Base-by-base conservation (phyloP, 2,113 vertebrate species). In the Noctilio leporinus region DNA sequence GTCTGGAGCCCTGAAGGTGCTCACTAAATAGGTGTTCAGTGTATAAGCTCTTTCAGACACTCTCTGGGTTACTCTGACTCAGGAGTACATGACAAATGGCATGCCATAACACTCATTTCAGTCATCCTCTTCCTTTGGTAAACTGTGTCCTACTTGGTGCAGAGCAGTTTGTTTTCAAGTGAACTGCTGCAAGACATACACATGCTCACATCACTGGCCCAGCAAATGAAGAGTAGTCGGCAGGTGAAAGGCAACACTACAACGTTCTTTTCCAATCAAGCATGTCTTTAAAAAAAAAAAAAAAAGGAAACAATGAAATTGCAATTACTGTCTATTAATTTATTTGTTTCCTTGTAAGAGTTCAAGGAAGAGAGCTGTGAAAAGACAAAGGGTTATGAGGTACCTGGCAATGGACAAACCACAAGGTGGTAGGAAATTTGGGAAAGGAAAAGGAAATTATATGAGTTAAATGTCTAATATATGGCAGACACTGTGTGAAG, bases 131-230 rank as follows among this genome's bases (percentile, higher is more conserved):
- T 95, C 89, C 77, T 94, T 93, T 65, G 72, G 89, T 78, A 85
- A 82, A 75, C 67, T 30, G 24, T 43, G 57, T 86, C 78, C 93
- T 7, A 28, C 89, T 92, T 93, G 87, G 38, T 90, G 97, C 97
- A 97, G 96, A 97, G 96, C 94, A 97, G 91, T 97, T 98, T 97
- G 93, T 96, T 98, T 97, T 97, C 97, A 96, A 83, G 83, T 77
- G 93, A 97, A 96, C 97, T 96, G 95, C 96, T 97, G 72, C 77
- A 93, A 90, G 95, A 97, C 83, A 93, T 96, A 96, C 97, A 97
- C 77, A 75, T 89, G 89, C 96, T 97, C 88, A 14, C 95, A 82
- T 91, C 96, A 97, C 77, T 81, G 95, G 67, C 53, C 94, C 77
- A 95, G 95, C 96, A 97, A 97, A 97, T 97, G 95, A 98, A 96